Conservation (phyloP, 2,888 invertebrate species). For the Andrena praecox region DNA sequence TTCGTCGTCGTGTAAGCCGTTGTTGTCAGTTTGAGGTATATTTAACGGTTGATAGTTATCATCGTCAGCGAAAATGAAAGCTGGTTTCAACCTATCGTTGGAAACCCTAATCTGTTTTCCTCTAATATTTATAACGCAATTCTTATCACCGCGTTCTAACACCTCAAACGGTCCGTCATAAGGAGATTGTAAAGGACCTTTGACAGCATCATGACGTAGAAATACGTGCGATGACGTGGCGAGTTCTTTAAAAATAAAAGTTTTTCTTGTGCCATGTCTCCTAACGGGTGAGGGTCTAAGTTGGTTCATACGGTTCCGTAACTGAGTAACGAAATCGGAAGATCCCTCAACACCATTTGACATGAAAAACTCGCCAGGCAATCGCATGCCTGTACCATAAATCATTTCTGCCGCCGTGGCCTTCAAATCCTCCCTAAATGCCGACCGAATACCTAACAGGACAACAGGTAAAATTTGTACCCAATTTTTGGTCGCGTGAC, state of each 20-base stretch:
- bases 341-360: neutral
- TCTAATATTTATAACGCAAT: neutral
- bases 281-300: neutral
- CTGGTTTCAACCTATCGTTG: neutral
- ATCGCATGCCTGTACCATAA: neutral
- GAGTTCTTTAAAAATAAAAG: neutral
- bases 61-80: neutral
- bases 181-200: neutral
- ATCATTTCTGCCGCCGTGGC: neutral
- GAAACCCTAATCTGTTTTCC: neutral
- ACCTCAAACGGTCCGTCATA: neutral
- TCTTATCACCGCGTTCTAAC: neutral
- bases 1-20: neutral
- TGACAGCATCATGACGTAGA: neutral
- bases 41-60: neutral
- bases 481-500: neutral
- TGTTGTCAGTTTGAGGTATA: neutral
- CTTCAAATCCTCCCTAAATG: neutral
- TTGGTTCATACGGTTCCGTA: neutral
- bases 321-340: neutral
- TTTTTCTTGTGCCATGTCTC: neutral
- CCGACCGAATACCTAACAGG: neutral
- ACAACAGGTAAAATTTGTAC: neutral
- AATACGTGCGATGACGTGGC: neutral
- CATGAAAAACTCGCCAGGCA: neutral